Evolutionary conservation across 2,888 invertebrate species (phyloP), one percentile per base, ranked within the genome.

Genomic region (Saturnia japonica): DNA sequence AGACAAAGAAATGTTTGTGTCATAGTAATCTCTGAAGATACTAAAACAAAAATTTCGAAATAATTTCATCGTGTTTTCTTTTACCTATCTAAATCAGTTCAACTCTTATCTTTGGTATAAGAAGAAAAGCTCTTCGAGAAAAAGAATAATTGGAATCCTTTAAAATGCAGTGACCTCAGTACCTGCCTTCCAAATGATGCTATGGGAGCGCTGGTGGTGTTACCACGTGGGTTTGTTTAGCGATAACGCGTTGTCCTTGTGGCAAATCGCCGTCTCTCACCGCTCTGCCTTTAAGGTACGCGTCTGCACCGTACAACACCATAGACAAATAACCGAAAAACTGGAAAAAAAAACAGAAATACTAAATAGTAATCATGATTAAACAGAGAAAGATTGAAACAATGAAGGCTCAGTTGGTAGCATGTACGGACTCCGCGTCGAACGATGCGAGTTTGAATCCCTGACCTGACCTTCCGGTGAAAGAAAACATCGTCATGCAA

Each of bases 241-340:
- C 90, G 70, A 93, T 86, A 54, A 95, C 95, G 57, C 95, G 91
- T 62, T 95, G 95, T 12, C 97, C 97, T 87, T 97, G 97, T 47
- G 97, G 96, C 71, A 96, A 89, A 74, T 95, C 95, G 1, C 97
- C 97, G 28, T 92, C 91, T 81, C 94, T 92, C 68, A 96, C 93
- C 0, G 95, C 96, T 72, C 93, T 94, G 85, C 25, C 57, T 60
- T 60, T 60, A 14, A 60, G 4, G 25, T 28, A 60, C 45, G 97
- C 96, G 81, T 98, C 98, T 75, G 95, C 95, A 0, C 96, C 98
- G 88, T 98, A 98, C 3, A 95, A 89, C 74, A 96, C 94, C 97
- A 98, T 98, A 2, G 96, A 96, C 72, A 96, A 94, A 89, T 97
- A 98, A 66, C 98, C 98, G 88, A 98, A 98, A 88, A 98, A 97